These are phyloP conservation scores for Drosophila birchii DNA, from an alignment of 2,888 invertebrate species.

Conservation along the genomic window DNA sequence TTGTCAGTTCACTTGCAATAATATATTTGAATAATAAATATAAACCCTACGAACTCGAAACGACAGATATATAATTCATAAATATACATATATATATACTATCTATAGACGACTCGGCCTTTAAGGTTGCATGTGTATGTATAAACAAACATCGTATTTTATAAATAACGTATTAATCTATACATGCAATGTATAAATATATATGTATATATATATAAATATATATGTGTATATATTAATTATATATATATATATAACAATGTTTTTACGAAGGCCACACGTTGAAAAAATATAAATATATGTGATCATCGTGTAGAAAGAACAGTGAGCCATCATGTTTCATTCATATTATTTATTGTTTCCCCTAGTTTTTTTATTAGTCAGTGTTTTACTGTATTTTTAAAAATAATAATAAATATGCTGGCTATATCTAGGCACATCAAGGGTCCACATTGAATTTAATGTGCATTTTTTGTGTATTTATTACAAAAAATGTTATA, in stretches of 20 bases:
- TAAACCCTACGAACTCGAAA: conserved; percentile 1
- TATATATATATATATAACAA: not conserved
- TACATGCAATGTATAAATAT: not conserved
- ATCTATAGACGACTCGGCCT: not conserved
- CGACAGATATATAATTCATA: conserved; percentile 9
- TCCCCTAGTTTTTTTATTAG: conserved; percentile 5
- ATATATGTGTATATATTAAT: not conserved
- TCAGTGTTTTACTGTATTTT: conserved; percentile 23
- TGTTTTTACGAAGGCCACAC: conserved; percentile 1
- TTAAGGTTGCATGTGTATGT: not conserved
- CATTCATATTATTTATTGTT: not conserved
- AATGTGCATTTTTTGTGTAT: conserved; percentile 21
- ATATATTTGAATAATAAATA: conserved; percentile 17
- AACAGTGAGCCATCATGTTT: not conserved
- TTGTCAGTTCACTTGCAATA: conserved; percentile 25
- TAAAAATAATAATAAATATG: conserved; percentile 17
- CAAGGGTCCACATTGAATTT: not conserved
- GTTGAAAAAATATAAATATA: conserved; percentile 6
- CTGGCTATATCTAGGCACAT: conserved; percentile 29
- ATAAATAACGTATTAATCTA: not conserved
- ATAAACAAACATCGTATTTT: not conserved
- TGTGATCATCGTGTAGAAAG: not conserved
- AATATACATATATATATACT: not conserved
- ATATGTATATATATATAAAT: not conserved
- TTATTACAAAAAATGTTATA: too few relatives aligned